Conservation (phyloP, 2,888 invertebrate species). For the Hydriomena furcata region DNA sequence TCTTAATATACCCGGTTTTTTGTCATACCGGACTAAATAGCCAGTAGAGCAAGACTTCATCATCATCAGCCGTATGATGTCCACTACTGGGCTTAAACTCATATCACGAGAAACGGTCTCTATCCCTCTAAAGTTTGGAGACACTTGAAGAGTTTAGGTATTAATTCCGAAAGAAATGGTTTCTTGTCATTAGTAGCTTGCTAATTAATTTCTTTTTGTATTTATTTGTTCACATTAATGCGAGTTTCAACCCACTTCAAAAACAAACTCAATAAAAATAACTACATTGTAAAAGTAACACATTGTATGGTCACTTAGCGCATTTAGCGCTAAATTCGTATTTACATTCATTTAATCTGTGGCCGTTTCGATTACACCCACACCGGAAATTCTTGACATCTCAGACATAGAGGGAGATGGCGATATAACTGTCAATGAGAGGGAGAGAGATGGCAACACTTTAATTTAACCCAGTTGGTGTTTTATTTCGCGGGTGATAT, state of each 20-base stretch:
- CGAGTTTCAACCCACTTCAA: slow-evolving; percentile 9
- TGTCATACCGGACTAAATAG: slow-evolving; percentile 1
- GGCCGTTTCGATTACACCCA: slow-evolving; percentile 41
- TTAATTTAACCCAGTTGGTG: slow-evolving; percentile 27
- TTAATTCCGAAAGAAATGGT: too few species aligned
- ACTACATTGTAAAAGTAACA: slow-evolving; percentile 33
- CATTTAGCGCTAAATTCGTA: slow-evolving; percentile 35
- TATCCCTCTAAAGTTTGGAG: too few species aligned
- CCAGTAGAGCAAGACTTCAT: too few species aligned
- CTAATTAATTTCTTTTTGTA: too few species aligned
- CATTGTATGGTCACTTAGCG: slow-evolving; percentile 38
- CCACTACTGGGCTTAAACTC: too few species aligned
- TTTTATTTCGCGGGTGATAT: slow-evolving; percentile 23
- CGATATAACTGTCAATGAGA: slow-evolving; percentile 3
- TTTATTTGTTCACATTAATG: neutral
- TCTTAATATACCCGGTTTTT: slow-evolving; percentile 13
- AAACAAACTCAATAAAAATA: slow-evolving; percentile 14
- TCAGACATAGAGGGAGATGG: slow-evolving; percentile 41
- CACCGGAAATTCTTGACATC: slow-evolving; percentile 56
- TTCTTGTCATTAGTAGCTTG: too few species aligned
- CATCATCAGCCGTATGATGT: neutral
- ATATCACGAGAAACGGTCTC: too few species aligned
- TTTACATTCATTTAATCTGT: slow-evolving; percentile 22
- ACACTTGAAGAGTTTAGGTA: too few species aligned
- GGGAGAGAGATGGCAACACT: slow-evolving; percentile 30